Conservation (phyloP, 2,797 vertebrate species). For the Helostoma temminkii region DNA sequence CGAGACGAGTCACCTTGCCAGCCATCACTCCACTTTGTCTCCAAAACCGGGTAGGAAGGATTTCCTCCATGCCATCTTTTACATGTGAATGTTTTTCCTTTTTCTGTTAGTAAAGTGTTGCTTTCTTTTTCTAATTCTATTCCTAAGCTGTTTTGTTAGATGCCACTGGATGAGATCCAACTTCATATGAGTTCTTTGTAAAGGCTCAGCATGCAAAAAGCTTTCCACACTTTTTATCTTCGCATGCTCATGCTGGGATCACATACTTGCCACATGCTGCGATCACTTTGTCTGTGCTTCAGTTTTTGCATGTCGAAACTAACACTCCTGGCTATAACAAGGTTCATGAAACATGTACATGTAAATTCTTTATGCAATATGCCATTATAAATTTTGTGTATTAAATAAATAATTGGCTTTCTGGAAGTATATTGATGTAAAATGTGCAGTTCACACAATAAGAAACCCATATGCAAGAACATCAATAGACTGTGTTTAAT, state of each 20-base stretch:
- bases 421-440: not conserved
- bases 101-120: not conserved
- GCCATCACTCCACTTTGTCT: slow-evolving; percentile 91
- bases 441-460: slow-evolving; percentile 1
- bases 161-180: not conserved
- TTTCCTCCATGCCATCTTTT: slow-evolving; percentile 23
- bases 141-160: not conserved
- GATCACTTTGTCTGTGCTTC: not conserved
- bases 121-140: slow-evolving; percentile 1
- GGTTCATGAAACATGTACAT: not conserved
- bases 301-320: not conserved
- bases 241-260: not conserved
- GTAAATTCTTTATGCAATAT: not conserved
- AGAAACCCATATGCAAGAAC: not conserved
- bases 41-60: slow-evolving; percentile 87
- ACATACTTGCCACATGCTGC: too few relatives aligned
- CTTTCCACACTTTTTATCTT: slow-evolving; percentile 5
- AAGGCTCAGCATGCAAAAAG: slow-evolving; percentile 6
- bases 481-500: not conserved
- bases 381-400: not conserved
- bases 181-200: slow-evolving; percentile 11
- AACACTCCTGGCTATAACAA: not conserved
- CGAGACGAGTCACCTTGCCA: slow-evolving; percentile 93
- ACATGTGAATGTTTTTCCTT: not conserved
- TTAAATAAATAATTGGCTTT: not conserved